Base-by-base conservation (phyloP, 2,888 invertebrate genomes). In the Oligia strigilis region DNA sequence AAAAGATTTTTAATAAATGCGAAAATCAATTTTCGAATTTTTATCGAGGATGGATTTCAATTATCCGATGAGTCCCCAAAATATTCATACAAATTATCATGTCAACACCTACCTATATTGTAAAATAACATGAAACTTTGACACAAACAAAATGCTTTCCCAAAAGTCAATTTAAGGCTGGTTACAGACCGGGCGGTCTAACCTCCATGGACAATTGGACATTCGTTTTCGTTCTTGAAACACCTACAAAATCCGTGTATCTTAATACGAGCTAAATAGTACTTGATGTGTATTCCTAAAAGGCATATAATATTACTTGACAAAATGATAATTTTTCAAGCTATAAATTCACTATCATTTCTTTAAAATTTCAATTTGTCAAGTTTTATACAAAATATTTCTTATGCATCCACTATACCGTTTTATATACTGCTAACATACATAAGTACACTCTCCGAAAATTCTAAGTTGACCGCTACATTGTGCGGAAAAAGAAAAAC, bases 351-450 rank as follows among this genome's bases (percentile, higher is more conserved):
- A 8, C 1, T 19, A 2, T 29, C 62, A 43, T 14, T 73, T 52
- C 29, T 64, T 58, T 76, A 23, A 64, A 62, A 80, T 71, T 8
- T 36, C 40, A n/a, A 43, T 65, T 49, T 40, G 40, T 43, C 49
- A 55, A 40, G 3, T 70, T 55, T 23, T 60, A 79, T 55, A 82
- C 80, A 66, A 60, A 62, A 71, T 65, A 79, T 76, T 43, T 79
- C 67, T 36, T 80, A 79, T 78, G 75, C 79, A 86, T 87, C 75
- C 85, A 89, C 90, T 80, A 79, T 88, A 89, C 88, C 67, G 69
- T 77, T 80, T 82, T 83, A 88, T 81, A 85, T 84, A 88, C 89
- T 77, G 75, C 75, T 82, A 84, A 89, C 87, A 88, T 87, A 89
- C 87, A 89, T 89, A 78, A 81, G 84, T 83, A 89, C 89, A 89